Conservation (phyloP, 2,888 invertebrate genomes). For the Pachycephus smyrnensis region DNA sequence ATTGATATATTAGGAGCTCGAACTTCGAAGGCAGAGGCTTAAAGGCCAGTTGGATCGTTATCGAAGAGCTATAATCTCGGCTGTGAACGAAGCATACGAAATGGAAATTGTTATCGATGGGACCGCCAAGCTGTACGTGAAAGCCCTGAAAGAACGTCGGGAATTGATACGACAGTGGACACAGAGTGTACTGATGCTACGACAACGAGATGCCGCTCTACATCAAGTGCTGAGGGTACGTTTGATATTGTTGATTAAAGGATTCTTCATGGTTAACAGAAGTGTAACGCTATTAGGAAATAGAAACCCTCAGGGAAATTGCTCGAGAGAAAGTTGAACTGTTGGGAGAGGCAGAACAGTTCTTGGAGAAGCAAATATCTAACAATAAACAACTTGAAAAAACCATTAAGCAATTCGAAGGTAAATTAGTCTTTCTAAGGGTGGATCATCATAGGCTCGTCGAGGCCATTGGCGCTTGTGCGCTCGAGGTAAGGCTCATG, state of each 20-base stretch:
- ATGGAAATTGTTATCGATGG: constrained; percentile 71
- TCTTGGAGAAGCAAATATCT: constrained; percentile 72
- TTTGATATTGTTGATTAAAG: neutral
- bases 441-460: constrained; percentile 57
- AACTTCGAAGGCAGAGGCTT: constrained; percentile 70
- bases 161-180: constrained; percentile 81
- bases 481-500: constrained; percentile 66
- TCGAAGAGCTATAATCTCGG: constrained; percentile 65
- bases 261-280: neutral
- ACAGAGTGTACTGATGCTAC: constrained; percentile 76
- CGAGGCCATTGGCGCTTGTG: constrained; percentile 60
- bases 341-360: constrained; percentile 72
- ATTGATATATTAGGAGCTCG: constrained; percentile 65
- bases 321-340: constrained; percentile 69
- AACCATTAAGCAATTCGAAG: constrained; percentile 63
- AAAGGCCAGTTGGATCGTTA: constrained; percentile 68
- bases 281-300: constrained; percentile 65
- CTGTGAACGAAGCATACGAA: constrained; percentile 69
- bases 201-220: constrained; percentile 78
- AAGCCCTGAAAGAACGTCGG: constrained; percentile 76
- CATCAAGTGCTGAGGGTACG: constrained; percentile 69
- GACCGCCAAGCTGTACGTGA: constrained; percentile 68
- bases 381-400: constrained; percentile 71
- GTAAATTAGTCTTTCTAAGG: constrained; percentile 61
- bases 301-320: constrained; percentile 68